Evolutionary conservation across 2,888 invertebrate species (phyloP).

Genomic region (Congeria kusceri): DNA sequence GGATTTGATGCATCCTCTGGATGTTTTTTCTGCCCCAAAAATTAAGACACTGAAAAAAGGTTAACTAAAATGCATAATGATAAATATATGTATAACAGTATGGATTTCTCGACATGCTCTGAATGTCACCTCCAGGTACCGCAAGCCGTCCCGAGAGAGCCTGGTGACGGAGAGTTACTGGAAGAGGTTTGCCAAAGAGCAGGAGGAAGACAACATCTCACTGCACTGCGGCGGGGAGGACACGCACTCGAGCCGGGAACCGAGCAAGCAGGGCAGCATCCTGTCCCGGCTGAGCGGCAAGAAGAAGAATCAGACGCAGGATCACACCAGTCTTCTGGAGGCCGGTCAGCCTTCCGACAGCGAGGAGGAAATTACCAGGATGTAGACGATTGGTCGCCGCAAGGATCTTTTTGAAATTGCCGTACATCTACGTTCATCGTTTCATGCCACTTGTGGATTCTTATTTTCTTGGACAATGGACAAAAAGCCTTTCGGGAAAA

Average conservation of each 20-base stretch:
- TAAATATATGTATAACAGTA: neutral
- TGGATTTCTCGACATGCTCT: too few species aligned
- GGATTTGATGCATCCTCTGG: neutral
- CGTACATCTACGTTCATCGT: too few species aligned
- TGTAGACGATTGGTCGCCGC: too few species aligned
- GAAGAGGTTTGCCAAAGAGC: slow-evolving; percentile 70
- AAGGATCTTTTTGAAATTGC: too few species aligned
- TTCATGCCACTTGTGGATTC: too few species aligned
- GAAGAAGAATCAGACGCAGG: slow-evolving; percentile 67
- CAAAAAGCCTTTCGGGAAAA: too few species aligned
- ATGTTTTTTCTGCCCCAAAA: neutral
- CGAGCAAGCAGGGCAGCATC: slow-evolving; percentile 76
- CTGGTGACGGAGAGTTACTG: slow-evolving; percentile 81
- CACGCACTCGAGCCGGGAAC: slow-evolving; percentile 62
- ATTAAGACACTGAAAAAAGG: neutral
- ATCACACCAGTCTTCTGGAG: slow-evolving; percentile 75
- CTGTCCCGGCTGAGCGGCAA: slow-evolving; percentile 74
- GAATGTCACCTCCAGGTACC: slow-evolving; percentile 80
- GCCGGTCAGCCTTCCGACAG: slow-evolving; percentile 34
- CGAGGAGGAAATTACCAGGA: slow-evolving; percentile 5
- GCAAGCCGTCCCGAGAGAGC: slow-evolving; percentile 78
- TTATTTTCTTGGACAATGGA: too few species aligned
- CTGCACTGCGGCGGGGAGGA: slow-evolving; percentile 79
- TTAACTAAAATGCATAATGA: neutral
- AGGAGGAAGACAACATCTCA: slow-evolving; percentile 75